Conservation (phyloP, 2,113 vertebrate species). For the Eretmochelys imbricata region DNA sequence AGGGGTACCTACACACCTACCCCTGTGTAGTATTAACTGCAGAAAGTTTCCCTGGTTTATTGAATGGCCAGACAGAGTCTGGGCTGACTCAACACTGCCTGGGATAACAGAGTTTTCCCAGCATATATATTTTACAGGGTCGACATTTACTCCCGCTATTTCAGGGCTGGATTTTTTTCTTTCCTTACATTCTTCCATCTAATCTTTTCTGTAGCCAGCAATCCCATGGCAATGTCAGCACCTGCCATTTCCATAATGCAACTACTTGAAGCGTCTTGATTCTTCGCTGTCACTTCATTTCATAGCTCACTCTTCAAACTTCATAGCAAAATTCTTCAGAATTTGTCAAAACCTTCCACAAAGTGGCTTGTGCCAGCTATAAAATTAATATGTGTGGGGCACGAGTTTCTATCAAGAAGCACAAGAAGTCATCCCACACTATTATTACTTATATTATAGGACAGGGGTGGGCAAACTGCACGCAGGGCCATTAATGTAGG, state of each 20-base stretch:
- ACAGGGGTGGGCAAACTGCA: no score
- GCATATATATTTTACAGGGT: conserved; percentile 53
- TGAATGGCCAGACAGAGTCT: conserved; percentile 22
- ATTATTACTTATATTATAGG: not conserved
- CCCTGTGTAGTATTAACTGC: conserved; percentile 15
- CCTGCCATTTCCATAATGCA: not conserved
- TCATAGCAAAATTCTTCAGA: not conserved
- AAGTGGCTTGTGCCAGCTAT: not conserved
- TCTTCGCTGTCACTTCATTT: not conserved
- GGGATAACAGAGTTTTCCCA: conserved; percentile 39
- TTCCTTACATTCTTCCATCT: not conserved
- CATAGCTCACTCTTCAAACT: not conserved
- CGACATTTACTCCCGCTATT: conserved; percentile 28
- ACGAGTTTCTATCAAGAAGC: not conserved
- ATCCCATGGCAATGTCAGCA: not conserved
- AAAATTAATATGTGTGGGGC: not conserved
- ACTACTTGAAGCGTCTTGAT: not conserved
- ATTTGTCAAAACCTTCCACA: not conserved
- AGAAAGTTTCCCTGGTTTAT: conserved; percentile 36
- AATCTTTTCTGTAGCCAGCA: not conserved
- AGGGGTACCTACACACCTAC: no score
- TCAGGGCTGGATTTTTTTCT: conserved; percentile 18
- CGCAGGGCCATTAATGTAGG: no score
- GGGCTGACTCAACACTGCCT: conserved; percentile 47
- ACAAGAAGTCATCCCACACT: fast-evolving